Conservation (phyloP, 2,888 invertebrate genomes). For the Arctia plantaginis region DNA sequence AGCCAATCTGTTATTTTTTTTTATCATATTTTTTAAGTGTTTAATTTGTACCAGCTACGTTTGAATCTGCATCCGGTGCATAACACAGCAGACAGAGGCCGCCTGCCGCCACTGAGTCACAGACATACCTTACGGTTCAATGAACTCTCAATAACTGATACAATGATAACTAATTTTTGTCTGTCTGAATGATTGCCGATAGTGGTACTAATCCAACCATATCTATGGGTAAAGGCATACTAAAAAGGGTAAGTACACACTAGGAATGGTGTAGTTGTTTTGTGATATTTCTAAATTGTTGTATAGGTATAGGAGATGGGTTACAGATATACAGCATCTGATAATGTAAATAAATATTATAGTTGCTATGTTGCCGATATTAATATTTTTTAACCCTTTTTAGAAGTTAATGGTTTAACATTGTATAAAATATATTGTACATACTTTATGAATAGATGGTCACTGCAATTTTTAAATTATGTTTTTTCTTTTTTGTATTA, state of each 20-base stretch:
- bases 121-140: constrained; percentile 30
- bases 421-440: too few relatives aligned
- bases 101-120: constrained; percentile 25
- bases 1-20: neutral
- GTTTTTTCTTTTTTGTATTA: too few relatives aligned
- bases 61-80: constrained; percentile 3
- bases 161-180: constrained; percentile 27
- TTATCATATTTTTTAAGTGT: neutral
- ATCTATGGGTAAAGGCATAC: constrained; percentile 18
- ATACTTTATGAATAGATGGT: too few relatives aligned
- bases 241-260: neutral
- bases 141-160: constrained; percentile 35
- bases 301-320: too few relatives aligned
- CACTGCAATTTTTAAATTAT: too few relatives aligned
- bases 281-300: neutral
- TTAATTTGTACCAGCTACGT: neutral
- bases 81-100: constrained; percentile 13
- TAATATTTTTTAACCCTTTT: neutral
- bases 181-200: constrained; percentile 19
- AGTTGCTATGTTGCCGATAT: neutral
- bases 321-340: too few relatives aligned
- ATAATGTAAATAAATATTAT: neutral
- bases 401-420: too few relatives aligned
- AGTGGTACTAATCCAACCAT: constrained; percentile 13
- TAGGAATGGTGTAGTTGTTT: neutral